Conservation (phyloP, 2,113 vertebrate genomes). For the Perccottus glenii region DNA sequence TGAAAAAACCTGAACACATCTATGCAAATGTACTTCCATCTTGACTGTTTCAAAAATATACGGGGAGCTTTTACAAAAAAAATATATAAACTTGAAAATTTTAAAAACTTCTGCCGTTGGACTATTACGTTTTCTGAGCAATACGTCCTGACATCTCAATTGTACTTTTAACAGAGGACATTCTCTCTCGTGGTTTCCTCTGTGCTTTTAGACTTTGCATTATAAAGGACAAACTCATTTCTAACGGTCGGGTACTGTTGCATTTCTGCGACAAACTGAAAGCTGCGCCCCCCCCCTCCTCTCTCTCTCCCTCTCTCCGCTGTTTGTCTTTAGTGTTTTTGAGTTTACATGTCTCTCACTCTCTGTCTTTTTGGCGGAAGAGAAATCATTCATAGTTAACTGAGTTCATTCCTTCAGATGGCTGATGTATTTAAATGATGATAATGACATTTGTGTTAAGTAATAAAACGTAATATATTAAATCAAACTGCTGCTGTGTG, state of each 20-base stretch:
- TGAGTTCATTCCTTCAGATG: conserved; percentile 78
- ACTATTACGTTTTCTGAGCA: conserved; percentile 34
- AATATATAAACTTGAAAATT: neutral
- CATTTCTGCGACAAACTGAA: conserved; percentile 41
- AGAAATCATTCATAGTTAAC: conserved; percentile 73
- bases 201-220: conserved; percentile 16
- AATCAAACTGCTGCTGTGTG: conserved; percentile 23
- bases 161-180: conserved; percentile 20
- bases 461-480: conserved; percentile 86
- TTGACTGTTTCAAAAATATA: conserved; percentile 14
- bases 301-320: conserved; percentile 7
- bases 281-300: conserved; percentile 29
- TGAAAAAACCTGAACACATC: conserved; percentile 53
- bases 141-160: conserved; percentile 32
- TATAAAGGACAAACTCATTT: conserved; percentile 7
- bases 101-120: conserved; percentile 10
- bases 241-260: conserved; percentile 14
- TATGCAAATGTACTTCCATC: conserved; percentile 71
- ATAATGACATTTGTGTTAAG: conserved; percentile 79
- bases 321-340: conserved; percentile 61
- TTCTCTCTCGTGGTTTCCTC: conserved; percentile 5
- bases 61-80: conserved; percentile 20
- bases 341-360: conserved; percentile 71
- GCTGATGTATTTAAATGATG: conserved; percentile 80
- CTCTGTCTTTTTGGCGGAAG: conserved; percentile 46